Evolutionary conservation across 1,140 invertebrate genomes (phyloP).

Genomic region (Micrasema longulum): DNA sequence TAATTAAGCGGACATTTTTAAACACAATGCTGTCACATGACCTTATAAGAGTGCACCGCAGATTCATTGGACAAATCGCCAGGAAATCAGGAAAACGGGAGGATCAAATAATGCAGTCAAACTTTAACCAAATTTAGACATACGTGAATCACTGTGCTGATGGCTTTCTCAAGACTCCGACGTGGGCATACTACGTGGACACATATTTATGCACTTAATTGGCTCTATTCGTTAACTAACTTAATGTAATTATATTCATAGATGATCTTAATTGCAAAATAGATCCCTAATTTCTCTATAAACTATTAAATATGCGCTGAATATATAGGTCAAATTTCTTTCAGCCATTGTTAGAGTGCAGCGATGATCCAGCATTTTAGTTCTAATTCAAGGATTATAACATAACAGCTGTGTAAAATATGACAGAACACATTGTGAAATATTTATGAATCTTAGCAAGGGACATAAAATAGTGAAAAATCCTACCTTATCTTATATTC

Average conservation of each 20-base stretch:
- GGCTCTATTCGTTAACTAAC: neutral
- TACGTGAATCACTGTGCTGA: slow-evolving; percentile 45
- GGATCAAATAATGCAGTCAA: slow-evolving; percentile 31
- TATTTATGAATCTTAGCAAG: slow-evolving; percentile 19
- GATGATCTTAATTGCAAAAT: slow-evolving; percentile 19
- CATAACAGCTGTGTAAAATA: slow-evolving; percentile 42
- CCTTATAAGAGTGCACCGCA: slow-evolving; percentile 43
- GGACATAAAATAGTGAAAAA: slow-evolving; percentile 27
- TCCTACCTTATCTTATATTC: slow-evolving; percentile 45
- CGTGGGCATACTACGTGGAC: slow-evolving; percentile 49
- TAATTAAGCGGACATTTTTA: slow-evolving; percentile 52
- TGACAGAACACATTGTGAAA: slow-evolving; percentile 13
- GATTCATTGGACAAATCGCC: slow-evolving; percentile 6
- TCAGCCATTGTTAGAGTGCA: slow-evolving; percentile 43
- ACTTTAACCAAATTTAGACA: slow-evolving; percentile 48
- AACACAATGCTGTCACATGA: slow-evolving; percentile 50
- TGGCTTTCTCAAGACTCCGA: slow-evolving; percentile 42
- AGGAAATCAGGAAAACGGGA: slow-evolving; percentile 8
- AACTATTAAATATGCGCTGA: slow-evolving; percentile 33
- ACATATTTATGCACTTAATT: slow-evolving; percentile 38
- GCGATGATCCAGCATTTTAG: slow-evolving; percentile 44
- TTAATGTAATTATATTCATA: neutral
- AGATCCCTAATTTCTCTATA: slow-evolving; percentile 12
- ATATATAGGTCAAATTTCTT: slow-evolving; percentile 50
- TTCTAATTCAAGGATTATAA: slow-evolving; percentile 37